These are phyloP conservation scores for Delphinus delphis DNA, from an alignment of 2,113 vertebrate genomes.

Conservation along the genomic window DNA sequence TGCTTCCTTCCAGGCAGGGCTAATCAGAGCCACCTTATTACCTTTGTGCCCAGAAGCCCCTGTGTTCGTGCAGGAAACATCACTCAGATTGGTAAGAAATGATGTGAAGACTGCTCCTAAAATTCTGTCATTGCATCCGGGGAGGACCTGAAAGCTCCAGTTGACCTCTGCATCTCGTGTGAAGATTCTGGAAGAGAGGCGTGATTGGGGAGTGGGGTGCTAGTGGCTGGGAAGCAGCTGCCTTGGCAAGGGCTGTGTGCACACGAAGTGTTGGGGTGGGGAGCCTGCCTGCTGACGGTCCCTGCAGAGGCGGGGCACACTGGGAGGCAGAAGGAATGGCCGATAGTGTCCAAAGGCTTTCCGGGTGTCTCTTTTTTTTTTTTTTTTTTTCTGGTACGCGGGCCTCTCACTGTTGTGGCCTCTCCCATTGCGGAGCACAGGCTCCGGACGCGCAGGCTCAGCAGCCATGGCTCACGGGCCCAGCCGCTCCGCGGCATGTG, in stretches of 20 bases:
- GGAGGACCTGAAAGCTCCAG: neutral
- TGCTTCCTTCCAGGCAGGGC: neutral
- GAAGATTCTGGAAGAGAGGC: neutral
- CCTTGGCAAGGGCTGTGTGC: neutral
- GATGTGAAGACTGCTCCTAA: neutral
- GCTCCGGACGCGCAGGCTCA: too few relatives aligned
- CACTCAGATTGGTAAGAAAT: neutral
- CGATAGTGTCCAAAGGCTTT: neutral
- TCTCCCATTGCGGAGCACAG: too few relatives aligned
- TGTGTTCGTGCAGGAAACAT: neutral
- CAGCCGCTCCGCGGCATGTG: too few relatives aligned
- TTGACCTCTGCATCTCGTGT: rapidly evolving
- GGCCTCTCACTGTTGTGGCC: too few relatives aligned
- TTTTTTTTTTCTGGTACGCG: too few relatives aligned
- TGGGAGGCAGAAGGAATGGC: neutral
- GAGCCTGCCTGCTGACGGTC: neutral
- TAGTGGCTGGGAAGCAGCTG: neutral
- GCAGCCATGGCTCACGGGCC: too few relatives aligned
- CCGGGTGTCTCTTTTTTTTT: neutral
- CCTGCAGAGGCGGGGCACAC: rapidly evolving
- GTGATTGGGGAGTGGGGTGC: rapidly evolving
- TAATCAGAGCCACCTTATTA: neutral
- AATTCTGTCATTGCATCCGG: neutral
- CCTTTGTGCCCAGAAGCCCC: neutral
- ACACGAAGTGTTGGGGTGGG: too few relatives aligned